These are phyloP conservation scores for Conus ventricosus DNA, from an alignment of 1,140 invertebrate genomes.

Conservation along the genomic window DNA sequence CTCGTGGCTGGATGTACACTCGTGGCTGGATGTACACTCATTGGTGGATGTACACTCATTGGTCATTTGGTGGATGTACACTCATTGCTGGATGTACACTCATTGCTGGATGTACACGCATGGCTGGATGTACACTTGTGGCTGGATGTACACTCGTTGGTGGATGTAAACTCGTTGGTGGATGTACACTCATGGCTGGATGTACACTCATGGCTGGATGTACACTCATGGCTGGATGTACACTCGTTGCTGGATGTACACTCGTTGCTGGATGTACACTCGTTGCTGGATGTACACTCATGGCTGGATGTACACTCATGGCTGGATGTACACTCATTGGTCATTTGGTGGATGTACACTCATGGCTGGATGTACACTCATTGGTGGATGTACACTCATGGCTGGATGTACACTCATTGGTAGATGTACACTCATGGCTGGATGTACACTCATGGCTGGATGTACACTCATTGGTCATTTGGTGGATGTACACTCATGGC, in stretches of 20 bases:
- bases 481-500: no score
- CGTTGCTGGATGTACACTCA: not conserved
- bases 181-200: not conserved
- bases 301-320: not conserved
- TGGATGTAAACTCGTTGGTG: not conserved
- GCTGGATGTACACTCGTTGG: not conserved
- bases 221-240: not conserved
- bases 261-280: not conserved
- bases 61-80: no score
- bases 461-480: not conserved
- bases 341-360: no score
- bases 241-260: not conserved
- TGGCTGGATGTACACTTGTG: not conserved
- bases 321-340: not conserved
- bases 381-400: not conserved
- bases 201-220: not conserved
- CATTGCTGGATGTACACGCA: not conserved
- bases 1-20: not conserved
- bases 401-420: not conserved
- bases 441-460: not conserved
- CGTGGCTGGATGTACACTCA: not conserved
- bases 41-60: not conserved
- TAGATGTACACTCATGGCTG: not conserved
- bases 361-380: not conserved
- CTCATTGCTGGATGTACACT: not conserved